phyloP scores from a whole-genome alignment of 2,113 vertebrate genomes.

The Prinia subflava region DNA sequence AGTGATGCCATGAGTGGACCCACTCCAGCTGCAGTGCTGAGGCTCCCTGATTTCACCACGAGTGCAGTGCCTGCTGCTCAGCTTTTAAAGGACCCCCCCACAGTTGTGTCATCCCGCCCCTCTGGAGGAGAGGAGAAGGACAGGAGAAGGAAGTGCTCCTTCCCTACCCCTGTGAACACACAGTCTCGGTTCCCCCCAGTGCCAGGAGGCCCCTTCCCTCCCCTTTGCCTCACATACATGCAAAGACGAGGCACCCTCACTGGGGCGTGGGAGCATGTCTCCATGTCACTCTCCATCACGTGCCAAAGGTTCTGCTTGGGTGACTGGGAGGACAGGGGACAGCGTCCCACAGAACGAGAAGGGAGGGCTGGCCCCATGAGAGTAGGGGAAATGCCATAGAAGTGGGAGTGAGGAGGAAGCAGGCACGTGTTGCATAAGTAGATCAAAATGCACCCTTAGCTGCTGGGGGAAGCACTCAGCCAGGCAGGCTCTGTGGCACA shows the following conservation, averaged over 20 bases:
- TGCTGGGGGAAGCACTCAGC: neutral
- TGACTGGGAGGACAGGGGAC: neutral
- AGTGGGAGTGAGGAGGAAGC: neutral
- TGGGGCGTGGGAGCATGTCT: accelerated
- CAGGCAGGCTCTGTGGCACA: neutral
- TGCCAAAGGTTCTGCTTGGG: neutral
- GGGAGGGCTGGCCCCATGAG: neutral
- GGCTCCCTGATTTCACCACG: neutral
- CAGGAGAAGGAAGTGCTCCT: conserved; percentile 22
- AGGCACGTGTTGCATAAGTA: neutral
- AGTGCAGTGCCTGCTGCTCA: neutral
- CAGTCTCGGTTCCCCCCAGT: neutral
- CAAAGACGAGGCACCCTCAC: neutral
- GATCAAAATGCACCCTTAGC: neutral
- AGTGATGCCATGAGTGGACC: neutral
- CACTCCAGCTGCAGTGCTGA: neutral
- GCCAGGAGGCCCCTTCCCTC: neutral
- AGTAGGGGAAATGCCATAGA: conserved; percentile 6
- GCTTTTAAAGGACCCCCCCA: neutral
- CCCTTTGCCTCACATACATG: neutral
- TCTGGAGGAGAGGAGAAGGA: neutral
- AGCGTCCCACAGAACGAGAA: neutral
- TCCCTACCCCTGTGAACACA: neutral
- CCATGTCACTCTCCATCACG: accelerated
- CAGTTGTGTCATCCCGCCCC: neutral